Conservation (phyloP, 2,888 invertebrate species). For the Xestia ashworthii region DNA sequence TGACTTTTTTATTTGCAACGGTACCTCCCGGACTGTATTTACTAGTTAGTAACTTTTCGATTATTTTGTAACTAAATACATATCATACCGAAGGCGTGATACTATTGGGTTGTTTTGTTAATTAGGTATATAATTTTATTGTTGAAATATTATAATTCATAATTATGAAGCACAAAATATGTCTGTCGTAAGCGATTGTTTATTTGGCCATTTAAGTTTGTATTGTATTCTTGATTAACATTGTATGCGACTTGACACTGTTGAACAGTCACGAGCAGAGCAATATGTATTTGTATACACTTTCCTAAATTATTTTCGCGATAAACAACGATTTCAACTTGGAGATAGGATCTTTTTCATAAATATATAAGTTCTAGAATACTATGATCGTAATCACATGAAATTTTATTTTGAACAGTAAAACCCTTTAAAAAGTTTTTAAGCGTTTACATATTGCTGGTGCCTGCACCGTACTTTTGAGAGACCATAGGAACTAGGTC, state of each 20-base stretch:
- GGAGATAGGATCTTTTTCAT: too few species aligned
- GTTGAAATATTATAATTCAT: too few species aligned
- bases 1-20: too few species aligned
- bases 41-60: not conserved
- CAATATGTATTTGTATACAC: too few species aligned
- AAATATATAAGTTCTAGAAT: too few species aligned
- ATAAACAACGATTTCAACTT: too few species aligned
- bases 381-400: too few species aligned
- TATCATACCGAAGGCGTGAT: not conserved
- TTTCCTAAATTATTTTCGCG: too few species aligned
- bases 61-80: not conserved
- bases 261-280: not conserved
- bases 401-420: too few species aligned
- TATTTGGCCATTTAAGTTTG: not conserved
- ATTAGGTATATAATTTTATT: not conserved
- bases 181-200: constrained; percentile 43
- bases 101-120: not conserved
- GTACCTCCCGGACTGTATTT: not conserved
- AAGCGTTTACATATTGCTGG: too few species aligned
- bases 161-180: too few species aligned
- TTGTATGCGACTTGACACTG: constrained; percentile 6
- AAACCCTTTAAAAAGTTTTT: too few species aligned
- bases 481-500: not conserved
- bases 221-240: constrained; percentile 2
- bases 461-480: not conserved